phyloP scores from a whole-genome alignment of 2,113 vertebrate species.

The Sinosuthora webbiana region DNA sequence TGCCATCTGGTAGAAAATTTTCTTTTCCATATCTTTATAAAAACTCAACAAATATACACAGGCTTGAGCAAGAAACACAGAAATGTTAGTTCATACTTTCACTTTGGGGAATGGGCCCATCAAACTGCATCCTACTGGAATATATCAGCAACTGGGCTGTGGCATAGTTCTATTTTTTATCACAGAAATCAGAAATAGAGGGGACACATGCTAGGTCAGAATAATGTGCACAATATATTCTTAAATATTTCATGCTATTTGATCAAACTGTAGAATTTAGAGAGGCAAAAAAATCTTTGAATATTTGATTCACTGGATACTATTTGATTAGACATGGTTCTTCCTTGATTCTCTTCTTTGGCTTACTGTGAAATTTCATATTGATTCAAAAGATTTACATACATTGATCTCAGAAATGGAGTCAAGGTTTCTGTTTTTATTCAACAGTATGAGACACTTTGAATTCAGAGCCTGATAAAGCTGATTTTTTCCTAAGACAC shows the following conservation, averaged over 20 bases:
- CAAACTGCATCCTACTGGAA: background rate
- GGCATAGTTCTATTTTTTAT: background rate
- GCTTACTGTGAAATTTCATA: background rate
- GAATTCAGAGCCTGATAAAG: background rate
- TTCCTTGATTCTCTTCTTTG: background rate
- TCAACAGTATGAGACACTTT: background rate
- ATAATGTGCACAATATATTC: background rate
- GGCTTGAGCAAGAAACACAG: background rate
- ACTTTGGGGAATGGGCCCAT: background rate
- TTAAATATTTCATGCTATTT: background rate
- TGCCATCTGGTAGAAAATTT: background rate
- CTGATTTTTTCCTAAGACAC: background rate
- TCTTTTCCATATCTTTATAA: background rate
- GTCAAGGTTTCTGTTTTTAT: background rate
- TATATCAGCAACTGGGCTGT: background rate
- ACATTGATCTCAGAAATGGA: background rate
- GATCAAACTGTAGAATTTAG: background rate
- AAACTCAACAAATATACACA: background rate
- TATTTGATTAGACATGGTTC: background rate
- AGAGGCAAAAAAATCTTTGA: background rate
- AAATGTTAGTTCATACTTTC: background rate
- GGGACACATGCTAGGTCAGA: background rate
- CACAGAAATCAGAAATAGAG: background rate
- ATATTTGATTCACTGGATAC: background rate
- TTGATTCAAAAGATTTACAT: background rate